Evolutionary conservation across 2,888 invertebrate species (phyloP), one percentile per base, ranked within the genome.

Genomic region (Megaustenia siamemsis): DNA sequence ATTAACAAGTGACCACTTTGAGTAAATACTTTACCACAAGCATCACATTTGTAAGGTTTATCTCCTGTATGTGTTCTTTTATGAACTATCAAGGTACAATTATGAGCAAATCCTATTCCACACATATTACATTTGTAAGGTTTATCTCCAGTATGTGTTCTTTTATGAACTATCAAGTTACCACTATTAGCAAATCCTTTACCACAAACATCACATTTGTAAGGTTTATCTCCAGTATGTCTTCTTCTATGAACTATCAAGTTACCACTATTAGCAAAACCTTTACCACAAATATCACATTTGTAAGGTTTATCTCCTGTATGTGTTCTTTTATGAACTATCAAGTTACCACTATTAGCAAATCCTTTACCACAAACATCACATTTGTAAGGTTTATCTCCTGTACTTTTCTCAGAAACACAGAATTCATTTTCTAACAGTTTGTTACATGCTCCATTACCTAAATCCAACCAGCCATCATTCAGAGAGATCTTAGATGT

Each of bases 41-140:
- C 24, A 69, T 69, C 69, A 69, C 38, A 69, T 24, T 69, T 69
- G n/a, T 69, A 69, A 4, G 69, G 69, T 24, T 40, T 69, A 21
- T 69, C 69, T 69, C 69, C 38, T 21, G 69, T 69, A 69, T 69
- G 69, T 10, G 6, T 24, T 40, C 69, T 38, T 5, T 40, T n/a
- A n/a, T n/a, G n/a, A n/a, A n/a, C n/a, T n/a, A n/a, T n/a, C n/a
- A n/a, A n/a, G n/a, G n/a, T n/a, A n/a, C n/a, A n/a, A n/a, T n/a
- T n/a, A n/a, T n/a, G n/a, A n/a, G n/a, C n/a, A n/a, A n/a, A n/a
- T n/a, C n/a, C n/a, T n/a, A n/a, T n/a, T n/a, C n/a, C n/a, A n/a
- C n/a, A n/a, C n/a, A n/a, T n/a, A n/a, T n/a, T n/a, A n/a, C n/a
- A n/a, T n/a, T n/a, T n/a, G n/a, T n/a, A n/a, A n/a, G n/a, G n/a